Percentiles rank a stretch among this genome's conserved stretches.
These are phyloP conservation scores for Corapipo altera DNA, from an alignment of 2,113 vertebrate species.

Conservation along the genomic window DNA sequence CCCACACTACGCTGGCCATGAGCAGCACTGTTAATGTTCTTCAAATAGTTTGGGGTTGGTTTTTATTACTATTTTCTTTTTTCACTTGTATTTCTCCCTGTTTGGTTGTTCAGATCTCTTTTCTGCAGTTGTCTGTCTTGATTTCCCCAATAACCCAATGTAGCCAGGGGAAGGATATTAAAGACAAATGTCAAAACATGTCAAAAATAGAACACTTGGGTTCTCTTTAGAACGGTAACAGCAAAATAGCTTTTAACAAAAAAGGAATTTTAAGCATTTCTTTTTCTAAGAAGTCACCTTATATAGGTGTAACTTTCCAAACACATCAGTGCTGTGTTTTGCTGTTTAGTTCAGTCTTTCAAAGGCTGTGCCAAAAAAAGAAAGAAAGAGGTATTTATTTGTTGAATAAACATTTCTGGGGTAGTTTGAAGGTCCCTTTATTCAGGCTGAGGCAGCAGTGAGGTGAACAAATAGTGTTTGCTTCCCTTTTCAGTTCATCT, in stretches of 20 bases:
- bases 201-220: background rate
- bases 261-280: background rate
- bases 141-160: background rate
- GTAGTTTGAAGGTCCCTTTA: background rate
- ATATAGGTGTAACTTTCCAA: background rate
- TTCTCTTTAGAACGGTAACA: background rate
- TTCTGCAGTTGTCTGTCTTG: background rate
- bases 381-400: constrained; percentile 23
- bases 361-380: background rate
- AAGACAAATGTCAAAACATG: background rate
- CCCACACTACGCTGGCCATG: background rate
- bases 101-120: background rate
- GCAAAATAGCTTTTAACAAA: background rate
- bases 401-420: background rate
- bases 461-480: constrained; percentile 43
- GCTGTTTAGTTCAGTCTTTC: background rate
- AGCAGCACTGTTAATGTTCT: background rate
- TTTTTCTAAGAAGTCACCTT: background rate
- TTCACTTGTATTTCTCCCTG: background rate
- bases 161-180: background rate
- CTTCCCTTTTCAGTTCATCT: constrained; percentile 34
- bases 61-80: background rate
- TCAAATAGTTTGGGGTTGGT: background rate
- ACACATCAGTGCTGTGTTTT: background rate
- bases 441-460: background rate